A percentile compares a stretch with the other conserved stretches of the same genome.
These are phyloP conservation scores for Sphaerophoria taeniata DNA, from an alignment of 2,888 invertebrate species.

Conservation along the genomic window DNA sequence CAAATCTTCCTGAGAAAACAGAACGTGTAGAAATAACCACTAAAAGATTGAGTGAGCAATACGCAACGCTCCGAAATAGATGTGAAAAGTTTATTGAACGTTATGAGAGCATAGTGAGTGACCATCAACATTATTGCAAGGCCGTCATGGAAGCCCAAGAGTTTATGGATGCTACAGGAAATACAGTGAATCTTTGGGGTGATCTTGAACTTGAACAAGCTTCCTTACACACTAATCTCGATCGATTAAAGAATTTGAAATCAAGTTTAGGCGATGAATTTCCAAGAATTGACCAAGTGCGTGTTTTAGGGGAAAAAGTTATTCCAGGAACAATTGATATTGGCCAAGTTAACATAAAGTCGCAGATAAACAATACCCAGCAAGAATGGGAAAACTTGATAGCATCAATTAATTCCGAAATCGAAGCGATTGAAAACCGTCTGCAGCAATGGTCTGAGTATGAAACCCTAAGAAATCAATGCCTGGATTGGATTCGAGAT, in stretches of 20 bases:
- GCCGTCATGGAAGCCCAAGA: conserved; percentile 93
- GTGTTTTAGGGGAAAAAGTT: conserved; percentile 93
- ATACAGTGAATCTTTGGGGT: conserved; percentile 92
- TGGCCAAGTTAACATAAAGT: conserved; percentile 93
- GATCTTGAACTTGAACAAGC: conserved; percentile 93
- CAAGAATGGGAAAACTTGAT: conserved; percentile 95
- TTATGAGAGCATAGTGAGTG: conserved; percentile 94
- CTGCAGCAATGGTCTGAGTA: conserved; percentile 96
- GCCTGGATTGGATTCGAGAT: conserved; percentile 93
- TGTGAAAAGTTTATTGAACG: conserved; percentile 91
- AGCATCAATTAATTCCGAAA: conserved; percentile 90
- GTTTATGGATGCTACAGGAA: conserved; percentile 93
- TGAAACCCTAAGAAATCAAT: conserved; percentile 92
- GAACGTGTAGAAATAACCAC: conserved; percentile 90
- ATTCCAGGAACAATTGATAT: conserved; percentile 92
- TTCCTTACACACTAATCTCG: conserved; percentile 92
- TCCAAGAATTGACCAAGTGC: conserved; percentile 90
- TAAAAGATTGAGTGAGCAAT: conserved; percentile 88
- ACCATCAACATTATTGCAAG: conserved; percentile 94
- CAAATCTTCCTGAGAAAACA: conserved; percentile 90
- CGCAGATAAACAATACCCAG: conserved; percentile 93
- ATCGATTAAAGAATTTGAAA: conserved; percentile 91
- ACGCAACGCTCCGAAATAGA: conserved; percentile 87
- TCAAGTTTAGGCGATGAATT: conserved; percentile 93
- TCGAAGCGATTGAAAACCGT: conserved; percentile 91